Percentiles rank a stretch among this genome's conserved stretches.
Evolutionary conservation across 2,113 vertebrate genomes (phyloP).

Genomic region (Sakesphorus luctuosus): DNA sequence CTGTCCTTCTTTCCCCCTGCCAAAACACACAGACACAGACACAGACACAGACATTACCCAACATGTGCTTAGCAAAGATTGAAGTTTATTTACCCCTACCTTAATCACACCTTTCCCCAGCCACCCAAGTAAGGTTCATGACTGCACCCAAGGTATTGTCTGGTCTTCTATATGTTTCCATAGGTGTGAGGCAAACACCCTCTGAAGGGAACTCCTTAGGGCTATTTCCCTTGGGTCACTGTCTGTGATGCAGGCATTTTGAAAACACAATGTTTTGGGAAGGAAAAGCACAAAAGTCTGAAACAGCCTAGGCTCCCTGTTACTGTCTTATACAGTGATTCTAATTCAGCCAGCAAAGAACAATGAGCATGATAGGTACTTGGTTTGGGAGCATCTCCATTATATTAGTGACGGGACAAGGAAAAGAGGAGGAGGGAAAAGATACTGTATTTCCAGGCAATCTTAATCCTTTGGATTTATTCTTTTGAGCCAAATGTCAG

Average conservation of each 20-base stretch:
- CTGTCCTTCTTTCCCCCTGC: not conserved
- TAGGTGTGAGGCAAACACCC: not conserved
- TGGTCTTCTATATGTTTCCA: not conserved
- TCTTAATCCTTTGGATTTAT: not conserved
- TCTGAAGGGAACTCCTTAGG: not conserved
- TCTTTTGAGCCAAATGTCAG: not conserved
- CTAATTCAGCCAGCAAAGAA: not conserved
- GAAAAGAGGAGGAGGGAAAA: not conserved
- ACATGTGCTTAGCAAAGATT: not conserved
- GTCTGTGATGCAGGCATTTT: not conserved
- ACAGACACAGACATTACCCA: rapidly evolving
- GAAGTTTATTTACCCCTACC: not conserved
- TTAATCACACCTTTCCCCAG: not conserved
- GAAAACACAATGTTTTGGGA: not conserved
- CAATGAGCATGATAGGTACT: not conserved
- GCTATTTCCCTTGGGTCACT: not conserved
- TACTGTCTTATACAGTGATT: not conserved
- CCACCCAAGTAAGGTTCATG: rapidly evolving
- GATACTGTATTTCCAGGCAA: not conserved
- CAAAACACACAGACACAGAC: not conserved
- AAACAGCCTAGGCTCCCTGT: not conserved
- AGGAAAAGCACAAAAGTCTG: not conserved
- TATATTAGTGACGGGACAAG: not conserved
- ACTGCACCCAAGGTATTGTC: not conserved
- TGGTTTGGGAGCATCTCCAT: not conserved